Evolutionary conservation across 2,797 vertebrate genomes (phyloP).

Genomic region (Odontamblyopus lacepedii): DNA sequence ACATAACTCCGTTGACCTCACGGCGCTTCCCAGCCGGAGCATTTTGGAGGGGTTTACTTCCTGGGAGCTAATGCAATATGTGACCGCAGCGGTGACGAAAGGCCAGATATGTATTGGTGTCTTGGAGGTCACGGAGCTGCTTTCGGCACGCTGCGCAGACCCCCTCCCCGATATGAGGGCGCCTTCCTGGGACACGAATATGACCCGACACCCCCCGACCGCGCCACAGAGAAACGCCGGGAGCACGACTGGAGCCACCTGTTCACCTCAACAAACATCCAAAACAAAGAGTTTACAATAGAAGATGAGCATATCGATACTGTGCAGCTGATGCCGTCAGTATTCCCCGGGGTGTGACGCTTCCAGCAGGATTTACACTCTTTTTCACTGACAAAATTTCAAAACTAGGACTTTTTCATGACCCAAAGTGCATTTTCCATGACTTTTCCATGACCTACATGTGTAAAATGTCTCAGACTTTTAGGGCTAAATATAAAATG

Average conservation of each 20-base stretch:
- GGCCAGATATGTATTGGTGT: conserved; percentile 58
- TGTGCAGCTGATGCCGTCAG: neutral
- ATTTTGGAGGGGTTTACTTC: neutral
- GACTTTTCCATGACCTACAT: no score
- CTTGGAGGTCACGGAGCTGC: conserved; percentile 59
- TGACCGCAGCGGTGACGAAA: conserved; percentile 41
- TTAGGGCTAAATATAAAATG: no score
- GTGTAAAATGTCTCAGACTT: no score
- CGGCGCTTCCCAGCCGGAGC: neutral
- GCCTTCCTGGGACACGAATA: conserved; percentile 54
- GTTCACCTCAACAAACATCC: conserved; percentile 59
- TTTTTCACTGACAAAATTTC: no score
- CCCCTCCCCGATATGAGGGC: conserved; percentile 25
- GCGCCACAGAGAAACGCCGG: conserved; percentile 34
- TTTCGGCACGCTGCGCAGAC: conserved; percentile 44
- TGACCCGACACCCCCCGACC: conserved; percentile 11
- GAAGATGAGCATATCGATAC: conserved; percentile 17
- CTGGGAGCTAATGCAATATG: conserved; percentile 30
- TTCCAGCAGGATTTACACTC: no score
- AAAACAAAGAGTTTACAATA: conserved; percentile 6
- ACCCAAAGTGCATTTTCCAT: no score
- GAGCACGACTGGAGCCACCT: conserved; percentile 63
- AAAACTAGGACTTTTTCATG: no score
- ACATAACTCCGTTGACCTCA: neutral
- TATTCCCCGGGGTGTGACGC: no score